Base-by-base conservation (phyloP, 2,113 vertebrate species). In the Burhinus oedicnemus region DNA sequence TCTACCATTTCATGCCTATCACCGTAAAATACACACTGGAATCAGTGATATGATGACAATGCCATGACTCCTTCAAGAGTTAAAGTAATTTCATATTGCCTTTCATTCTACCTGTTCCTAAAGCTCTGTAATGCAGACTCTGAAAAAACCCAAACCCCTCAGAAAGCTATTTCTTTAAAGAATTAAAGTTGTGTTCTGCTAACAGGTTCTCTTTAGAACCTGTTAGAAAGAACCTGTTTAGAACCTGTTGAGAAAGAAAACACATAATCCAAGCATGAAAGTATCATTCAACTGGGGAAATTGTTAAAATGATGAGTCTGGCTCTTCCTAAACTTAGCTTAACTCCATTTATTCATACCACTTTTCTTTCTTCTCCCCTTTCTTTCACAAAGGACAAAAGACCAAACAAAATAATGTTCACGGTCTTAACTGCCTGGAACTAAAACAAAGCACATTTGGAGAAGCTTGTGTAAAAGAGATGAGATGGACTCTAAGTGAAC, bases 361-460 rank as follows among this genome's bases (percentile, higher is more conserved):
- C 8, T 42, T 20, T 26, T 89, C 77, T 74, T 85, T 23, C 29
- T 54, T 40, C 34, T 78, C 19, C 29, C 18, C 4, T 91, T 87
- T 74, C 29, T 71, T 74, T 20, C 23, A 55, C 32, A 60, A 86
- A 86, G 30, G 30, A 80, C 58, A 86, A 86, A 92, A 91, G 68
- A 86, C n/a, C 77, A 92, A 96, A 55, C 20, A 60, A 94, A 87
- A 75, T n/a, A 72, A 85, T 26, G 17, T 89, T 84, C 80, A 87
- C 10, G 83, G 58, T 58, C 84, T 81, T 58, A 94, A 74, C 32
- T 64, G 44, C 44, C 79, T 84, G 55, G 69, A 92, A 92, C 52
- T 52, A 75, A 83, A 92, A 26, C 34, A 92, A 92, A 92, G 38
- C 29, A 61, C 42, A 55, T 68, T 84, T 1, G 0, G 44, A 68